Conservation (phyloP, 2,888 invertebrate species). For the Pemphredon lugubris region DNA sequence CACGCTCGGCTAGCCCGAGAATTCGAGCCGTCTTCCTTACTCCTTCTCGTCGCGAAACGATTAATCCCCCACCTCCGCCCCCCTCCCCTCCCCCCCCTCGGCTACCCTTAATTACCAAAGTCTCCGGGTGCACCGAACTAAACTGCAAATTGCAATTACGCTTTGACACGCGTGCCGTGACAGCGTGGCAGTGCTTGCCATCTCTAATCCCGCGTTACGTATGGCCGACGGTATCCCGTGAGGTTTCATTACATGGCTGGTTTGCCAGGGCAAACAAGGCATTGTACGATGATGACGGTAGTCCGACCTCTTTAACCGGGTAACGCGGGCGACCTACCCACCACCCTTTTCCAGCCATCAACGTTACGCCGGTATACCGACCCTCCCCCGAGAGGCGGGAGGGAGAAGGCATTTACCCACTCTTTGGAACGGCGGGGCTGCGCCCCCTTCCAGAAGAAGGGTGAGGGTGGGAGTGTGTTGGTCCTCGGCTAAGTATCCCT, state of each 20-base stretch:
- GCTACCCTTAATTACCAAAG: slow-evolving; percentile 58
- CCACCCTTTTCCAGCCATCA: slow-evolving; percentile 30
- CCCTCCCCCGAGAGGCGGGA: slow-evolving; percentile 11
- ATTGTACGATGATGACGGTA: slow-evolving; percentile 62
- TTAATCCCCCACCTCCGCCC: slow-evolving; percentile 16
- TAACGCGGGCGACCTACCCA: slow-evolving; percentile 53
- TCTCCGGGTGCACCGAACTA: slow-evolving; percentile 56
- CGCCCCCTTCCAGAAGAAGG: too few species aligned
- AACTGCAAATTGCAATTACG: slow-evolving; percentile 66
- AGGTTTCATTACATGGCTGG: slow-evolving; percentile 79
- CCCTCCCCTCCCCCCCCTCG: background rate
- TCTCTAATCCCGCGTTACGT: slow-evolving; percentile 65
- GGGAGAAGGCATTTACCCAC: slow-evolving; percentile 17
- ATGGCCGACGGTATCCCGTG: slow-evolving; percentile 67
- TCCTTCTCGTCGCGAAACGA: slow-evolving; percentile 28
- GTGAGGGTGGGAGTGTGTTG: slow-evolving; percentile 6
- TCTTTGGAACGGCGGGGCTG: background rate
- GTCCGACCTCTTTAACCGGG: slow-evolving; percentile 45
- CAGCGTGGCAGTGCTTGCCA: slow-evolving; percentile 58
- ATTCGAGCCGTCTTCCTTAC: slow-evolving; percentile 13
- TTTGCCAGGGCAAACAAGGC: slow-evolving; percentile 76
- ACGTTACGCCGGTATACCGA: background rate
- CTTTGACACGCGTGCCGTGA: slow-evolving; percentile 71
- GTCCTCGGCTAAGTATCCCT: slow-evolving; percentile 53
- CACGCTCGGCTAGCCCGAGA: slow-evolving; percentile 39